Evolutionary conservation across 1,140 invertebrate genomes (phyloP), one percentile per base, ranked within the genome.

Genomic region (Papilio aristodemus): DNA sequence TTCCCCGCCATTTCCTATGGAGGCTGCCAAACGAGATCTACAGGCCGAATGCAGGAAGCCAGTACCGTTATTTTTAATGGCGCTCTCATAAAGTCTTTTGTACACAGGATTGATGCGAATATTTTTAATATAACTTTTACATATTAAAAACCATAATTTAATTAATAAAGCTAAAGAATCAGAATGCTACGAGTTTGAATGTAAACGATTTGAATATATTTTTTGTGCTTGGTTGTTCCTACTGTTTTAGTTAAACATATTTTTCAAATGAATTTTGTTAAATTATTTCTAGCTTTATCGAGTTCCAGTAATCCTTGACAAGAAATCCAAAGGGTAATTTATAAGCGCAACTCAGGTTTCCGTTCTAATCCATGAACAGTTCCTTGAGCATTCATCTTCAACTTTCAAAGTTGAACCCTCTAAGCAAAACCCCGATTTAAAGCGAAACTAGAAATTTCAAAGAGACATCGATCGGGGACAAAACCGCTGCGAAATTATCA

Each of bases 401-500:
- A 64, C 38, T 46, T 64, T 32, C 38, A 46, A 64, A 64, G 62
- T 64, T 13, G 22, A 4, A 27, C 11, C 54, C 54, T n/a, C 36
- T 41, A 13, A 54, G 37, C 22, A 67, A 71, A 54, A 60, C 57
- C 58, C 46, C 36, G 17, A 60, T 32, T 68, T 64, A 64, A 71
- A 67, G 27, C 19, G 43, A 58, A 39, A 67, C 63, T 58, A 41
- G 43, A 72, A 64, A 72, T 75, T 72, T 64, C 67, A 68, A 69
- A 69, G 70, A 50, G 59, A 38, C 57, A 66, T 74, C 72, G 72
- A 76, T 76, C 60, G 69, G 62, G 25, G 50, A 69, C 68, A 67
- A 67, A 68, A 64, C 54, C 67, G 43, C 37, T 54, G 67, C 50
- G 67, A 75, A 80, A 77, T 80, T 77, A 80, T 76, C 75, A 75